Evolutionary conservation across 2,797 vertebrate species (phyloP), one percentile per base, ranked within the genome.

Genomic region (Chaetophractus vellerosus): DNA sequence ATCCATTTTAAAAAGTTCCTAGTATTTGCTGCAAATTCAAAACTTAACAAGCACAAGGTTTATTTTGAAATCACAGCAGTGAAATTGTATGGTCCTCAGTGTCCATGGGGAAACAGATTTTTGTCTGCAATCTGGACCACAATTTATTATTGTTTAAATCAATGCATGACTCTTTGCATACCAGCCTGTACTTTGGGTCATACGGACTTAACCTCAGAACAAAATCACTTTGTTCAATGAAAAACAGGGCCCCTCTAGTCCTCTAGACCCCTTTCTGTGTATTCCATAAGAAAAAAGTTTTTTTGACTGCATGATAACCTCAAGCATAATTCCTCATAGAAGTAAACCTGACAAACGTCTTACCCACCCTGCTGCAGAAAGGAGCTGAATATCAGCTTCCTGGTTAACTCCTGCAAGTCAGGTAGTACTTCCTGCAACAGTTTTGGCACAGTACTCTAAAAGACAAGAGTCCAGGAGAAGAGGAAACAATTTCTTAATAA

Each of bases 121-220:
- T 1, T 26, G 68, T 88, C 48, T 61, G 69, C 66, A 86, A 79
- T 48, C 85, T 57, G 76, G 75, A 84, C 85, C 88, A 96, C 96
- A 97, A 97, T 97, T 96, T 97, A 96, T 97, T 97, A 97, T 97
- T 97, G 96, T 97, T 97, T 93, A 96, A 97, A 89, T 97, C 95
- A 94, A 69, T 94, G 95, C 90, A 52, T 85, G 93, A 86, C 95
- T 94, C 66, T 96, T 88, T 88, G 95, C 96, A 97, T 97, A 96
- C 97, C 95, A 97, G 95, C 50, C 97, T 95, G 78, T 88, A 92
- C 92, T 94, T 92, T 86, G 97, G 97, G 97, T 97, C 97, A 97
- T 84, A 92, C 88, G 48, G 92, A 90, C 75, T 97, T 97, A 97
- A 97, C 97, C 97, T 97, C 82, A 93, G 96, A 97, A 97, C 96